Conservation (phyloP, 2,888 invertebrate genomes). For the Ennomos quercinarius region DNA sequence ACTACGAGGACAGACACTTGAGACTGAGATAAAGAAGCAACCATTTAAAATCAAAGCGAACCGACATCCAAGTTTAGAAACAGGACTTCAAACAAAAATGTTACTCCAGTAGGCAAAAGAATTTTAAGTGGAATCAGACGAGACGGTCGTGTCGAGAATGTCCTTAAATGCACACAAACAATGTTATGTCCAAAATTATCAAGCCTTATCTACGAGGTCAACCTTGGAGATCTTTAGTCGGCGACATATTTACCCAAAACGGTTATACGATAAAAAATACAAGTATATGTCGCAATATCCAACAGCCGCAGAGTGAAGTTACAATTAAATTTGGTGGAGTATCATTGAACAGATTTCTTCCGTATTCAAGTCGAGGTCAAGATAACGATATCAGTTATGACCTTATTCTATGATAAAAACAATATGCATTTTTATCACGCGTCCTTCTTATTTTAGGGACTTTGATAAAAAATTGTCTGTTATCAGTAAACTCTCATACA, state of each 20-base stretch:
- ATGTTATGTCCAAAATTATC: slow-evolving; percentile 77
- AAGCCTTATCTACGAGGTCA: slow-evolving; percentile 78
- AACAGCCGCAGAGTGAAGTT: slow-evolving; percentile 40
- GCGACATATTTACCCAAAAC: slow-evolving; percentile 70
- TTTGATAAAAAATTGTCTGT: slow-evolving; percentile 14
- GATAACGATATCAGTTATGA: slow-evolving; percentile 69
- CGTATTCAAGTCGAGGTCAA: slow-evolving; percentile 69
- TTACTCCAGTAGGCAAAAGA: slow-evolving; percentile 14
- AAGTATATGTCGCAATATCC: slow-evolving; percentile 37
- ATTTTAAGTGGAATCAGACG: slow-evolving; percentile 32
- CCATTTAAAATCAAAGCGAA: slow-evolving; percentile 21
- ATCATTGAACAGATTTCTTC: slow-evolving; percentile 69
- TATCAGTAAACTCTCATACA: no score
- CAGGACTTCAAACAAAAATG: slow-evolving; percentile 24
- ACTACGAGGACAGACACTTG: no score
- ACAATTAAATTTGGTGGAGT: slow-evolving; percentile 61
- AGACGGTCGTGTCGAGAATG: slow-evolving; percentile 50
- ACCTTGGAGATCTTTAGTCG: slow-evolving; percentile 76
- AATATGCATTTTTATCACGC: slow-evolving; percentile 68
- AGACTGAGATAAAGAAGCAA: no score
- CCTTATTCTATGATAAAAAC: slow-evolving; percentile 66
- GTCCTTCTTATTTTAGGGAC: slow-evolving; percentile 57
- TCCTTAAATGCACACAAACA: slow-evolving; percentile 58
- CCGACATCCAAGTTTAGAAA: slow-evolving; percentile 24
- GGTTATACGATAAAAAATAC: slow-evolving; percentile 60